These are phyloP conservation scores for Exephanes ischioxanthus DNA, from an alignment of 2,888 invertebrate species.

Conservation along the genomic window DNA sequence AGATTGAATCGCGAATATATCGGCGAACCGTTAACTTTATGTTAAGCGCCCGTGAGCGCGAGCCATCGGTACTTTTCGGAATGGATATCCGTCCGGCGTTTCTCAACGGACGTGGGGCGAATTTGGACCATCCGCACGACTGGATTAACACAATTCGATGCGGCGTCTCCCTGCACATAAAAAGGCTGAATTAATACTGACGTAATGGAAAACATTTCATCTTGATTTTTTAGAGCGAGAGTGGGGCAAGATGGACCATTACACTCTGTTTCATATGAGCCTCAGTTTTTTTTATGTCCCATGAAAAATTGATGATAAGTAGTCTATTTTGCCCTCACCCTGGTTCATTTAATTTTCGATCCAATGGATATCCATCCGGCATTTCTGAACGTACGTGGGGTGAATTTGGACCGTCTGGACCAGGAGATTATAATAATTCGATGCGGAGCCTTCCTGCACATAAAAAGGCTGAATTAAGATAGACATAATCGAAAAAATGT, in stretches of 20 bases:
- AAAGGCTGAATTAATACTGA: no score
- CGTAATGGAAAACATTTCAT: no score
- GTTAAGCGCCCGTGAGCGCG: background rate
- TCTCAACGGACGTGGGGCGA: conserved; percentile 16
- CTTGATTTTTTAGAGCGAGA: no score
- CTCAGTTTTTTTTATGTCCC: no score
- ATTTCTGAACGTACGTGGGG: background rate
- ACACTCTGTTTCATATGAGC: no score
- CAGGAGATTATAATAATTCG: conserved; percentile 44
- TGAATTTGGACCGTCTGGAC: conserved; percentile 14
- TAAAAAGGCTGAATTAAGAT: no score
- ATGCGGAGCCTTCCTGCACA: conserved; percentile 20
- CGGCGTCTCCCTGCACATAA: conserved; percentile 4
- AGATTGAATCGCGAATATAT: conserved; percentile 13
- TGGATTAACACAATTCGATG: conserved; percentile 51
- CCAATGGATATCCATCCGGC: conserved; percentile 48
- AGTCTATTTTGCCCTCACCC: no score
- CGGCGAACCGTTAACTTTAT: conserved; percentile 13
- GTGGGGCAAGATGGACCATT: no score
- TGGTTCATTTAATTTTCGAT: no score
- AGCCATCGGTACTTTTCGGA: conserved; percentile 57
- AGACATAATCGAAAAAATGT: no score
- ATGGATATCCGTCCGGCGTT: conserved; percentile 47
- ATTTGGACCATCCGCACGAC: conserved; percentile 14
- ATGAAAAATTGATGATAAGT: no score